Percentiles rank a stretch among this genome's conserved stretches.
Conservation (phyloP, 1,140 invertebrate species). For the Eurosta solidaginis region DNA sequence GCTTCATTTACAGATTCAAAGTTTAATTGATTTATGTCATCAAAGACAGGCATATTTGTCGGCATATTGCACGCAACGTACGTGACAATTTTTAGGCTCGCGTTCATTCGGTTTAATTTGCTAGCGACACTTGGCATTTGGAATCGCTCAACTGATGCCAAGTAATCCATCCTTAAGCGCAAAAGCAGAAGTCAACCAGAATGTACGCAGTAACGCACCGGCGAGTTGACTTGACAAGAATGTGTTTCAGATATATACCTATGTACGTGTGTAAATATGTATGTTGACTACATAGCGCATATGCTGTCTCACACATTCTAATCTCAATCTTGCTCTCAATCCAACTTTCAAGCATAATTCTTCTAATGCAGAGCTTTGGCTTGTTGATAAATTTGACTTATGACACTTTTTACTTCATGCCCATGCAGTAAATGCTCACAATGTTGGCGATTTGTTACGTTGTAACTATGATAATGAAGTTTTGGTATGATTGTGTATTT, state of each 20-base stretch:
- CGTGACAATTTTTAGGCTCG: conserved; percentile 45
- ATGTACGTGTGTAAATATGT: neutral
- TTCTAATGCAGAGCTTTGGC: conserved; percentile 34
- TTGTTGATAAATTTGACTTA: conserved; percentile 61
- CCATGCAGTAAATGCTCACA: neutral
- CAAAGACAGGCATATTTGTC: conserved; percentile 60
- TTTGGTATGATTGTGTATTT: neutral
- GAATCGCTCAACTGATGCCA: conserved; percentile 28
- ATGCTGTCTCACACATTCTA: neutral
- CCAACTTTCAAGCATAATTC: too few relatives aligned
- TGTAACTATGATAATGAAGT: neutral
- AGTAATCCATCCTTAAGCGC: conserved; percentile 35
- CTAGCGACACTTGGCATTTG: conserved; percentile 1
- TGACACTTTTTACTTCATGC: conserved; percentile 35
- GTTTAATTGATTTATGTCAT: conserved; percentile 59
- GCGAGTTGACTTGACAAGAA: neutral
- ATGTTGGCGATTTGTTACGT: neutral
- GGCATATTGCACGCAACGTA: conserved; percentile 59
- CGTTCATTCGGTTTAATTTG: neutral
- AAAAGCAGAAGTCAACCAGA: neutral
- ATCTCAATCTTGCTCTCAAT: neutral
- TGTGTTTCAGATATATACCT: neutral
- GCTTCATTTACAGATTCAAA: conserved; percentile 2
- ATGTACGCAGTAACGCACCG: neutral
- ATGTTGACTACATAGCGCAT: neutral